Evolutionary conservation across 2,888 invertebrate genomes (phyloP), one percentile per base, ranked within the genome.

Genomic region (Adela reaumurella): DNA sequence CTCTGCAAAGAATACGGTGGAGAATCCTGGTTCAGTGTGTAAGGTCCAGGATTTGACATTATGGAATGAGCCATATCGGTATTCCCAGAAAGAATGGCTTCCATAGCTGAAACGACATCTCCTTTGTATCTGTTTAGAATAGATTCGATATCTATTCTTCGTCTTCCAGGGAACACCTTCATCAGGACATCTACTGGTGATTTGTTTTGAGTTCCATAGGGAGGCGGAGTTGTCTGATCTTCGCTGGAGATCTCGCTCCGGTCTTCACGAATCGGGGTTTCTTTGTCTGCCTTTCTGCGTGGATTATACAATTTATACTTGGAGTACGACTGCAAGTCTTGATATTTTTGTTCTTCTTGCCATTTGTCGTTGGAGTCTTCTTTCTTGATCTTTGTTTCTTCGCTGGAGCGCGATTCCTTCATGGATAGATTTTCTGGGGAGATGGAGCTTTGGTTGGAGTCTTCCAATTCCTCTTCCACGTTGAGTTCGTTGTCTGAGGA

Each of bases 71-170:
- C 43, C 5, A 45, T 49, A 6, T 46, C 55, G 51, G 70, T 64
- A 51, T 80, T 81, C 1, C 87, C 87, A 53, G 88, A 87, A 14
- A 92, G 83, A 82, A 97, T 87, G 63, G 91, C 86, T 63, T 97
- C 96, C 86, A 97, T 96, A 0, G 96, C 94, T 57, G 93, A 90
- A 0, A 96, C 86, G 0, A 94, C 90, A 64, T 97, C 95, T 0
- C 94, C 94, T 67, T 90, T 87, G 67, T 90, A 92, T 52, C 90
- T 83, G 55, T 91, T 88, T 17, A 97, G 77, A 44, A 93, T 84
- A 3, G 88, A 84, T 65, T 96, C 95, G 1, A 97, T 90, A 61
- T 95, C 93, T 46, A 86, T 87, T 46, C 94, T 83, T 57, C 94
- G 86, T 58, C 93, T 85, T 57, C 90, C 87, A 0, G 96, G 96